Evolutionary conservation across 2,113 vertebrate genomes (phyloP), one percentile per base, ranked within the genome.

Genomic region (Sitta europaea): DNA sequence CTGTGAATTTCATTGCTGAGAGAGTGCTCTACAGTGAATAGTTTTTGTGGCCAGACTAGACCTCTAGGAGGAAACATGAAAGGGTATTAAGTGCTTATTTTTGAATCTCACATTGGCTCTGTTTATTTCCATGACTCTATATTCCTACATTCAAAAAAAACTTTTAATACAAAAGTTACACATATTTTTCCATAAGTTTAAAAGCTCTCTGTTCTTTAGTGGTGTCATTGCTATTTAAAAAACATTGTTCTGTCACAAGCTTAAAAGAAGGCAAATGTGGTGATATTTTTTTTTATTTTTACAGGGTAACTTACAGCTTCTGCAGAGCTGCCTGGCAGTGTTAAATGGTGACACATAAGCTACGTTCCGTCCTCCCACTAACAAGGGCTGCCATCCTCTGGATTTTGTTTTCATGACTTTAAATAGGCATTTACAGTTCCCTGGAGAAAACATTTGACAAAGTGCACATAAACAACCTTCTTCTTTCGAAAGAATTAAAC

Each of bases 291-390:
- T 71, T 97, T 88, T 93, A 45, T 96, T 96, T 94, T 66, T 95
- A 61, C 96, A 99, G 99, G 99, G 99, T 92, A 99, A 99, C 94
- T 99, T 99, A 77, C 99, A 99, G 96, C 97, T 99, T 97, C 97
- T 99, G 98, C 99, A 99, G 98, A 99, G 99, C 97, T 99, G 99
- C 96, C 97, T 99, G 97, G 98, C 98, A 38, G 98, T 99, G 96
- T 97, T 99, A 95, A 99, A 99, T 91, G 99, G 99, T 71, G 99
- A 99, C 97, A 99, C 98, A 97, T 99, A 99, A 99, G 95, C 95
- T 94, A 84, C 70, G 58, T 86, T 92, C 78, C 23, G 35, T 97
- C 96, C 96, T 97, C 95, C 96, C 80, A 94, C 87, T 97, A 78
- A 96, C 97, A 98, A 98, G 98, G 98, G 98, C 98, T 98, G 98